Evolutionary conservation across 30 jellyfish, hydroid and myxozoan species (phyloP), one percentile per base, ranked within the genome.

Genomic region (Chironex yamaguchii): DNA sequence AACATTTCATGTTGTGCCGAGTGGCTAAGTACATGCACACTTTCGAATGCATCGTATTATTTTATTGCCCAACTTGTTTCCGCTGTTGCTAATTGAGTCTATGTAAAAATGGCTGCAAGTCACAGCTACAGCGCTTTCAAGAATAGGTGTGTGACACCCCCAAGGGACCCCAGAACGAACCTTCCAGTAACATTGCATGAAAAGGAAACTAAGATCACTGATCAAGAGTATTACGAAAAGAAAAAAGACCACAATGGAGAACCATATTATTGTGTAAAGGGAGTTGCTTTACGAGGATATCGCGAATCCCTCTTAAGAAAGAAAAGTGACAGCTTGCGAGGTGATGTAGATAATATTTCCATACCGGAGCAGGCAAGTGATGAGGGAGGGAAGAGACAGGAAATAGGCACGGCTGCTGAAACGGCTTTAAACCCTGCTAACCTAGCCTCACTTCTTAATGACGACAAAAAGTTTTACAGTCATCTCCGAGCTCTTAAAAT

Each of bases 111-210:
- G 58, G 17, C 17, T 42, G 9, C 58, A 6, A 42, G 9, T 6
- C 58, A 42, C 58, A 42, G 17, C 9, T 17, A 42, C 17, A 6
- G 90, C 28, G 80, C 90, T 32, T 86, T 76, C 49, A 85, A 34
- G 48, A 91, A 84, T 48, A 63, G 63, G 21, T 91, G 98, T 29
- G 53, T 91, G 17, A 78, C 76, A 29, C 79, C 88, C 66, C 98
- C 98, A 52, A 79, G 96, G 71, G 81, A 85, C 35, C 98, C 98
- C 12, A 84, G 79, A 2, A 85, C 96, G 0, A 67, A 71, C 34
- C 88, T 91, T 1, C 98, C 98, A 29, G 54, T 79, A 13, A 84
- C 98, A 13, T 73, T 82, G 32, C 67, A 75, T 21, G 93, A 71
- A 42, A 42, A 17, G 58, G 58, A 42, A 6, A 42, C 58, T 42